A percentile compares a stretch with the other conserved stretches of the same genome.
phyloP scores from a whole-genome alignment of 1,140 invertebrate species.

The Bombus fervidus region DNA sequence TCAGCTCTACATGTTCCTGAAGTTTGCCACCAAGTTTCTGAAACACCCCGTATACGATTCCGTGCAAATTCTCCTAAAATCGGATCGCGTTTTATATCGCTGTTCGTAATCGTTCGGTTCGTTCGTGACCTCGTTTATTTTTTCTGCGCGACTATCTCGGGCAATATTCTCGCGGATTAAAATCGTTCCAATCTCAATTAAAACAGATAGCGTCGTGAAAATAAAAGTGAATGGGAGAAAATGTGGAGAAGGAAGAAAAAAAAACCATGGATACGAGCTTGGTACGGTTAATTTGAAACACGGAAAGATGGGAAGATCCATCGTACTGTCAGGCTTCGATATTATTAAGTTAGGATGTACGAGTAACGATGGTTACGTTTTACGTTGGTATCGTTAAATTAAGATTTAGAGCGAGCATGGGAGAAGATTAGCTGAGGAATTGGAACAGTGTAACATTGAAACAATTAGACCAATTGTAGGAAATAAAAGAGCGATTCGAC shows the following conservation, averaged over 20 bases:
- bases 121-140: neutral
- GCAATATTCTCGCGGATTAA: neutral
- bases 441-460: neutral
- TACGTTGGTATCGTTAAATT: neutral
- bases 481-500: neutral
- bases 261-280: neutral
- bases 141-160: no score
- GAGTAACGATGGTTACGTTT: neutral
- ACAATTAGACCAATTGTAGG: neutral
- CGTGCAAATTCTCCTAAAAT: neutral
- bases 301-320: neutral
- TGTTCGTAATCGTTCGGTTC: neutral
- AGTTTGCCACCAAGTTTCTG: neutral
- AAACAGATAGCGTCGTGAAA: neutral
- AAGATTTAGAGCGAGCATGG: neutral
- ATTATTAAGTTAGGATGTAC: neutral
- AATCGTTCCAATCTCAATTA: constrained; percentile 17
- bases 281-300: neutral
- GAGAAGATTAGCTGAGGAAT: neutral
- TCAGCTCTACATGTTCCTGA: neutral
- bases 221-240: neutral
- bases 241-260: neutral
- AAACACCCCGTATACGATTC: neutral
- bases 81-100: neutral
- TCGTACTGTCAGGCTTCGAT: neutral